Evolutionary conservation across 1,140 invertebrate species (phyloP).

Genomic region (Conus betulinus): DNA sequence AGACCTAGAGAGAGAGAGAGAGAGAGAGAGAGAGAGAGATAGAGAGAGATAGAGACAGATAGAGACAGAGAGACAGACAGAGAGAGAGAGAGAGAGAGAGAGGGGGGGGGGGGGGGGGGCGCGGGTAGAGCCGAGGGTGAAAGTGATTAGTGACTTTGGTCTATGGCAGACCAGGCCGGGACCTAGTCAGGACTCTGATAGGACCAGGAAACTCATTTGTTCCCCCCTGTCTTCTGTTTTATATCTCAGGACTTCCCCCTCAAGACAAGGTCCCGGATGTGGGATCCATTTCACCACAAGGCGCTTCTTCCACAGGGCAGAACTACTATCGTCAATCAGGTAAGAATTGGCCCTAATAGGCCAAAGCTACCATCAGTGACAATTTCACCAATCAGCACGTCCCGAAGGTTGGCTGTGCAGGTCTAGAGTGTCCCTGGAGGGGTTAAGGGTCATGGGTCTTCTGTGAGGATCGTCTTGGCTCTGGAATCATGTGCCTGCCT

Average conservation of each 20-base stretch:
- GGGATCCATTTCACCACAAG: slow-evolving; percentile 8
- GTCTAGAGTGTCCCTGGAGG: not conserved
- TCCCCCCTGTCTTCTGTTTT: not conserved
- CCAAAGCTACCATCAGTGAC: slow-evolving; percentile 8
- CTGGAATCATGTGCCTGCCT: too few species aligned
- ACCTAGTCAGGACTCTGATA: not conserved
- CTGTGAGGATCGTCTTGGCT: not conserved
- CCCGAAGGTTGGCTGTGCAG: not conserved
- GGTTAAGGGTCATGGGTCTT: not conserved
- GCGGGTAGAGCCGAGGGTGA: not conserved
- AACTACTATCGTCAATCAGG: slow-evolving; percentile 8
- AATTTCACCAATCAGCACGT: not conserved
- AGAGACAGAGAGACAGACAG: not conserved
- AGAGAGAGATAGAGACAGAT: not conserved
- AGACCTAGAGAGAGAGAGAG: not conserved
- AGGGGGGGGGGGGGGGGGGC: not conserved
- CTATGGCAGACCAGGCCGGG: not conserved
- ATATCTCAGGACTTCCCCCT: not conserved
- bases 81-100: too few species aligned
- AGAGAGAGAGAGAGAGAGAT: not conserved
- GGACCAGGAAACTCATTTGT: not conserved
- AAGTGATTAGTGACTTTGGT: not conserved
- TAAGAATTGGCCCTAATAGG: slow-evolving; percentile 14
- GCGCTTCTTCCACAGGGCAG: not conserved
- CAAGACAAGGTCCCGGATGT: not conserved